Base-by-base conservation (phyloP, 2,113 vertebrate genomes). In the Orientallactaga bullata region DNA sequence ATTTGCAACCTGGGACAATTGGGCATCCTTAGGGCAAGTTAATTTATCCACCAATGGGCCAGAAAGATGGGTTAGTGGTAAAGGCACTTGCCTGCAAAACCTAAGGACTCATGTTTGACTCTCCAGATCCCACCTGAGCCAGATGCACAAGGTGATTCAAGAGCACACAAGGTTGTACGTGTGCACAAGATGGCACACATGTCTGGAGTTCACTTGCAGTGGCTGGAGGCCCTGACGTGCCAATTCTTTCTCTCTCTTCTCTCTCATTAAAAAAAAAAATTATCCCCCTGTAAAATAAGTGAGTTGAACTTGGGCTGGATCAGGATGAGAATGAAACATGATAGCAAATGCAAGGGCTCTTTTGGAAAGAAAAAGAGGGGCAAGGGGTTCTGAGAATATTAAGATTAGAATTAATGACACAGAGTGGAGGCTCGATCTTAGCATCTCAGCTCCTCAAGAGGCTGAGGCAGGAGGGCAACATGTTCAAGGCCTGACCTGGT, bases 11-110 rank as follows among this genome's bases (percentile, higher is more conserved):
- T 1, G 0, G 21, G 72, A n/a, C 15, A 47, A 8, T n/a, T 0
- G 0, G 0, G 0, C 47, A 7, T 69, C 32, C 37, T 18, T 35
- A 0, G 1, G 8, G 60, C 55, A 16, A 6, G n/a, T 23, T 32
- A 17, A 42, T 30, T 35, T 8, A 32, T 35, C 55, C n/a, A 71
- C 39, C 77, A 26, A 47, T 47, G 42, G 42, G 42, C 42, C 42
- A 47, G 42, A 47, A 8, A 47, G 42, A 47, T 47, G 42, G 42
- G 5, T 47, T 47, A 47, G 42, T 47, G 8, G 42, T 8, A 6
- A 47, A 47, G 42, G 42, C 42, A 8, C 42, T 47, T 47, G 42
- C 42, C 42, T 47, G 42, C 42, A 47, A 47, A 47, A 8, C 42
- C 42, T 47, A 47, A 47, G 42, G 42, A 47, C 42, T 47, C 8